Percentiles rank a stretch among this genome's conserved stretches.
These are phyloP conservation scores for Origma solitaria DNA, from an alignment of 2,113 vertebrate genomes.

Conservation along the genomic window DNA sequence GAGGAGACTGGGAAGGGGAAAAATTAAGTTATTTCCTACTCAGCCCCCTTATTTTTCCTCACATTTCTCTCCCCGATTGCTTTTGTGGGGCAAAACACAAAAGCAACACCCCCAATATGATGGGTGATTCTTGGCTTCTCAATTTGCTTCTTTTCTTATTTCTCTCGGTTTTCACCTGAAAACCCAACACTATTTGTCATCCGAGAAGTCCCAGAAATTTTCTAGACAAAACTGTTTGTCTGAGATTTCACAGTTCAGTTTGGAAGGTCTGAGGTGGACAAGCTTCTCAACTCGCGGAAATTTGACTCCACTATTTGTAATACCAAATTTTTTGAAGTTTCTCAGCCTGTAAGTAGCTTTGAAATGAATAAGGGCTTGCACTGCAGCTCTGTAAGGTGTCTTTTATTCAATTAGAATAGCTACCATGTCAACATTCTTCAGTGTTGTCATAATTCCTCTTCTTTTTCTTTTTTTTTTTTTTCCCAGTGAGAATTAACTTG, in stretches of 20 bases:
- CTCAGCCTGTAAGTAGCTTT: slow-evolving; percentile 1
- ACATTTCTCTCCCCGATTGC: rapidly evolving
- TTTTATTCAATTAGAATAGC: slow-evolving; percentile 32
- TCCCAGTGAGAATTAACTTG: slow-evolving; percentile 13
- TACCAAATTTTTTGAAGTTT: neutral
- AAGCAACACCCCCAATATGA: too few relatives aligned
- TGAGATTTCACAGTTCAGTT: slow-evolving; percentile 27
- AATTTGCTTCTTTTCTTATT: neutral
- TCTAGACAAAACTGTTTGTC: slow-evolving; percentile 27
- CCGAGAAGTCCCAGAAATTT: neutral
- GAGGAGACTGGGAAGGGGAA: neutral
- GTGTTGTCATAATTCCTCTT: slow-evolving; percentile 1
- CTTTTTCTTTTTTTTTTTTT: neutral
- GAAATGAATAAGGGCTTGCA: slow-evolving; percentile 14
- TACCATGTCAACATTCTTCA: slow-evolving; percentile 31
- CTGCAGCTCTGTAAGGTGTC: neutral
- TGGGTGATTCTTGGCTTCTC: neutral
- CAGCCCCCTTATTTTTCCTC: neutral
- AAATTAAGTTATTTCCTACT: neutral
- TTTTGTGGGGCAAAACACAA: neutral
- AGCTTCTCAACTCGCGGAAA: neutral
- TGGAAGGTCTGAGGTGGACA: neutral
- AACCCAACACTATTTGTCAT: neutral
- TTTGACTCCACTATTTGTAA: slow-evolving; percentile 4
- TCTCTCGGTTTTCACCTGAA: neutral